phyloP scores from a whole-genome alignment of 2,888 invertebrate genomes.

The Drosophila affinis region DNA sequence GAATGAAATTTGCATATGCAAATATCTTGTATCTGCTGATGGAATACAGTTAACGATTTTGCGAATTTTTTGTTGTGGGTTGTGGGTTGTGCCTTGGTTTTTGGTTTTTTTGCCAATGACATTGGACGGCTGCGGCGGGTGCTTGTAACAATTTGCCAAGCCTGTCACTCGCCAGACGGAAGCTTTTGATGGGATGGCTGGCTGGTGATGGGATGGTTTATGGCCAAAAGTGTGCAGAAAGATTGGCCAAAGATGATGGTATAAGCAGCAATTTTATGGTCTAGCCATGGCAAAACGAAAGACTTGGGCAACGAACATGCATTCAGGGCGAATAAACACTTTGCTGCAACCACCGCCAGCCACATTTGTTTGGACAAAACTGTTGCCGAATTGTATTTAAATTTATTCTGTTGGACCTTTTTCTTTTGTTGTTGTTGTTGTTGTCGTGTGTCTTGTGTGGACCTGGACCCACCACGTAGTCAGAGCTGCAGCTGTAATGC shows the following conservation, averaged over 20 bases:
- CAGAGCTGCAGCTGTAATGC: conserved; percentile 37
- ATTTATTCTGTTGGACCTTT: conserved; percentile 22
- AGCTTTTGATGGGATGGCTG: conserved; percentile 30
- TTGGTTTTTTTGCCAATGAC: conserved; percentile 43
- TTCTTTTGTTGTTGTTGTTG: conserved; percentile 9
- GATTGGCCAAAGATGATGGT: conserved; percentile 29
- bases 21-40: conserved; percentile 46
- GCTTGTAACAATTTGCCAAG: conserved; percentile 56
- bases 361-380: conserved; percentile 22
- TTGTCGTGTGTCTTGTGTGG: conserved; percentile 16
- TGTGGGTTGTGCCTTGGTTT: conserved; percentile 9
- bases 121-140: conserved; percentile 52
- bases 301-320: conserved; percentile 65
- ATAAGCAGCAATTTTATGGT: conserved; percentile 22
- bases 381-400: conserved; percentile 41
- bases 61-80: conserved; percentile 22
- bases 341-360: not conserved
- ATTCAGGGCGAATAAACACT: conserved; percentile 9
- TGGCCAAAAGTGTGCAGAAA: conserved; percentile 1
- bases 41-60: conserved; percentile 42
- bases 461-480: conserved; percentile 23
- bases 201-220: conserved; percentile 19
- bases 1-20: conserved; percentile 74
- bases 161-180: conserved; percentile 58
- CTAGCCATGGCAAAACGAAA: conserved; percentile 43